Evolutionary conservation across 2,113 vertebrate genomes (phyloP).

Genomic region (Forbesichthys agassizii): DNA sequence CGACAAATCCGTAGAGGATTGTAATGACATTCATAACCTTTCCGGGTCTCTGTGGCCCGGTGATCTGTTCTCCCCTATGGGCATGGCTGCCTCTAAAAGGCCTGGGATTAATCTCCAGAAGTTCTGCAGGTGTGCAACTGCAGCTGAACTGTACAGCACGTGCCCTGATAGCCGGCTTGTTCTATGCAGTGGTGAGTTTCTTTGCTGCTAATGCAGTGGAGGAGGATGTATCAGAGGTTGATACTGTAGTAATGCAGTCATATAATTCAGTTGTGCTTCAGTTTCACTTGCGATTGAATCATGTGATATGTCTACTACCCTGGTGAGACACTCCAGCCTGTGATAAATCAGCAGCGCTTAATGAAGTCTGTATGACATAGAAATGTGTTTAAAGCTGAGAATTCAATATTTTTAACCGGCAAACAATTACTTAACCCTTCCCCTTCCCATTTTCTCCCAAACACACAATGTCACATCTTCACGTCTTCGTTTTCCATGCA

Average conservation of each 20-base stretch:
- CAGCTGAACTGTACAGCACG: not conserved
- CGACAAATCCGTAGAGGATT: constrained; percentile 46
- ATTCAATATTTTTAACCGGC: not conserved
- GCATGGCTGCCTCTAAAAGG: not conserved
- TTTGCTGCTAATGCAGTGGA: not conserved
- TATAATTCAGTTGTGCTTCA: too few species aligned
- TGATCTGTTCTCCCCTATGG: constrained; percentile 44
- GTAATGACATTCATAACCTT: constrained; percentile 72
- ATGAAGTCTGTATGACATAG: not conserved
- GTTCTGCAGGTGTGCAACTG: not conserved
- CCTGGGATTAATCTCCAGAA: not conserved
- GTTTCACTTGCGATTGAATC: not conserved
- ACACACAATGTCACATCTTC: not conserved
- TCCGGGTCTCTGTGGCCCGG: constrained; percentile 26
- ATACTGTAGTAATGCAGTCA: not conserved
- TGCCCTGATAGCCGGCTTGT: not conserved
- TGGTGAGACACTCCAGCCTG: not conserved
- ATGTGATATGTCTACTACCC: not conserved
- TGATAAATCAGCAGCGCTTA: not conserved
- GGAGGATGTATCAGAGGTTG: not conserved
- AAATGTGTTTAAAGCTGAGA: not conserved
- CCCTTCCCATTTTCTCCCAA: not conserved
- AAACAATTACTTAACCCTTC: not conserved
- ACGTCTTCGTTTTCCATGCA: not conserved
- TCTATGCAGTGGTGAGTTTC: not conserved